Evolutionary conservation across 30 jellyfish, hydroid and myxozoan species (phyloP), one percentile per base, ranked within the genome.

Genomic region (Sanderia malayensis): DNA sequence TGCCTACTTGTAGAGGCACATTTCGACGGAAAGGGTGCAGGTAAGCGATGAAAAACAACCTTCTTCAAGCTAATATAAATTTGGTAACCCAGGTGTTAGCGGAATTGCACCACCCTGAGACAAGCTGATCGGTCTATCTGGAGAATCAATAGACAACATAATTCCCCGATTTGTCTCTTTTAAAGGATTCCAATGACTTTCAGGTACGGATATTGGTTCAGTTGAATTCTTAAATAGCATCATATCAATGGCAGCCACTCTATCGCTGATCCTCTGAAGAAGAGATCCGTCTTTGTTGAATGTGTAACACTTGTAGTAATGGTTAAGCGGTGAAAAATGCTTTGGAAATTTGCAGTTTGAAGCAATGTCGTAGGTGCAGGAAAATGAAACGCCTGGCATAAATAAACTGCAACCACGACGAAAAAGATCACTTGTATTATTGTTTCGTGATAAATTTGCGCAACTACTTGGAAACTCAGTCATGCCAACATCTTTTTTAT

Each of bases 21-120:
- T 2, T 49, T 49, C 2, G 64, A 15, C 26, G 64, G 23, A 20
- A 49, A 49, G 23, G 64, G 64, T 49, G 64, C 64, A 6, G 64
- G 64, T 19, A 9, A 3, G 4, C 64, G 22, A 2, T 49, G 8
- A 11, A 49, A 6, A 49, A 4, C 64, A 4, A n/a, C 18, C 18
- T 49, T 49, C 23, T 4, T 49, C 26, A 49, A 6, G 23, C 23
- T 2, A 2, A 49, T 19, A 2, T 49, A 11, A 49, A 20, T 49
- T 15, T 19, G 64, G 26, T 4, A 20, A 3, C 64, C n/a, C 64
- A 20, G 64, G 64, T 4, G 23, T 49, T 24, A 49, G 64, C 8
- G 26, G 23, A 20, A 49, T n/a, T 4, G 64, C 11, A 15, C 23
- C 23, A n/a, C 27, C 27, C 27, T 19, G 3, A 24, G 64, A 24